These are phyloP conservation scores for Corythornis leucogaster DNA, from an alignment of 2,797 vertebrate species.

Conservation along the genomic window DNA sequence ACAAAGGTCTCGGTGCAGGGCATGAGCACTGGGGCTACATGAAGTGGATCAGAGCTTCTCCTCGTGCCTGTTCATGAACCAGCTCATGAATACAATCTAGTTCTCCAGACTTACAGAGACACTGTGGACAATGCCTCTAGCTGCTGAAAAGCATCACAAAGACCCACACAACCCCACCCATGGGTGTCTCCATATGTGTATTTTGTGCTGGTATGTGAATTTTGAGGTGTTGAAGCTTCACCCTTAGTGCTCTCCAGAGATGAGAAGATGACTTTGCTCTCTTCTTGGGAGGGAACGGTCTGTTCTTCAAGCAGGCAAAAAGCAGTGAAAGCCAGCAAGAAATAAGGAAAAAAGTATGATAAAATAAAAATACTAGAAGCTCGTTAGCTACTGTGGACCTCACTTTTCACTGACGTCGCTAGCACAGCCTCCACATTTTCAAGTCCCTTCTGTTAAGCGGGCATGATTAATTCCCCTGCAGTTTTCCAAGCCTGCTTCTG, in stretches of 20 bases:
- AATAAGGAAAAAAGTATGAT: not conserved
- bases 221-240: not conserved
- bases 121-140: not conserved
- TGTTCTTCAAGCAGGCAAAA: not conserved
- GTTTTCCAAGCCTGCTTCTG: constrained; percentile 53
- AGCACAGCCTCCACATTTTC: not conserved
- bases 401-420: not conserved
- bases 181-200: accelerated
- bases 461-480: constrained; percentile 60
- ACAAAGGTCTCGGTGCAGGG: not conserved
- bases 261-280: not conserved
- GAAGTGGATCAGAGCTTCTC: not conserved
- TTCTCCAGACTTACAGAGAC: not conserved
- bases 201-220: not conserved
- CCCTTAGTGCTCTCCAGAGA: not conserved
- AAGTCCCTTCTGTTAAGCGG: not conserved
- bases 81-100: accelerated
- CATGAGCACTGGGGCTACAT: accelerated
- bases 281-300: not conserved
- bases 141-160: not conserved
- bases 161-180: accelerated
- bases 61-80: not conserved
- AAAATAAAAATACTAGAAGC: constrained; percentile 42
- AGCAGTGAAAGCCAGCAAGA: not conserved
- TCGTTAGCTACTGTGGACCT: not conserved